Conservation (phyloP, 2,888 invertebrate species). For the Lordiphosa andalusiaca region DNA sequence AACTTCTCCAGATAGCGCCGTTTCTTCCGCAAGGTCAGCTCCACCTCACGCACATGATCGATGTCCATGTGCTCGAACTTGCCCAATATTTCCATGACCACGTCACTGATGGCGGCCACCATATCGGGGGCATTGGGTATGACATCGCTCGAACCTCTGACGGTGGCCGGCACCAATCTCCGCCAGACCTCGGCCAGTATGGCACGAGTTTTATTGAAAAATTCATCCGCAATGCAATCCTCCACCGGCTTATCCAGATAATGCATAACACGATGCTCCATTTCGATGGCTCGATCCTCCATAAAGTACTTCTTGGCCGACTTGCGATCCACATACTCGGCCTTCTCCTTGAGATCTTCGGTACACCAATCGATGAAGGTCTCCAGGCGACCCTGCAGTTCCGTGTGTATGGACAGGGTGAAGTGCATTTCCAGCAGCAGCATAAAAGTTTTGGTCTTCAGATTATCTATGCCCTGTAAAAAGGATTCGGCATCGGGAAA, state of each 20-base stretch:
- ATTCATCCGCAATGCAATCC: conserved; percentile 59
- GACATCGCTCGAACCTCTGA: conserved; percentile 63
- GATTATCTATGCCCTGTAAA: conserved; percentile 66
- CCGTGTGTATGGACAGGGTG: conserved; percentile 73
- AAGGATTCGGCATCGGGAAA: conserved; percentile 74
- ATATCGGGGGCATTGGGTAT: conserved; percentile 69
- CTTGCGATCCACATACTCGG: conserved; percentile 74
- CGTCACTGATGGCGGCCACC: conserved; percentile 72
- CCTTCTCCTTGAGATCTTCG: conserved; percentile 70
- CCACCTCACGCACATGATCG: conserved; percentile 48
- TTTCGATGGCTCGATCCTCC: conserved; percentile 68
- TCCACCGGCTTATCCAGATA: conserved; percentile 66
- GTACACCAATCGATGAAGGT: conserved; percentile 75
- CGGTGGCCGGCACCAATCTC: conserved; percentile 68
- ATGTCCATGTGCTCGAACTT: conserved; percentile 74
- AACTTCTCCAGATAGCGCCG: conserved; percentile 61
- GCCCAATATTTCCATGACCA: conserved; percentile 64
- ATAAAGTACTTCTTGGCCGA: conserved; percentile 77
- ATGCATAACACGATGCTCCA: conserved; percentile 54
- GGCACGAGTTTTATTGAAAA: conserved; percentile 61
- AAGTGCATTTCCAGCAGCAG: conserved; percentile 77
- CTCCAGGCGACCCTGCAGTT: conserved; percentile 70
- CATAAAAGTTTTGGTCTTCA: conserved; percentile 77
- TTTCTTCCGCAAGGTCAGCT: conserved; percentile 60
- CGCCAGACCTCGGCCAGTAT: conserved; percentile 74